These are phyloP conservation scores for Agrotis puta DNA, from an alignment of 2,888 invertebrate species.

Conservation along the genomic window DNA sequence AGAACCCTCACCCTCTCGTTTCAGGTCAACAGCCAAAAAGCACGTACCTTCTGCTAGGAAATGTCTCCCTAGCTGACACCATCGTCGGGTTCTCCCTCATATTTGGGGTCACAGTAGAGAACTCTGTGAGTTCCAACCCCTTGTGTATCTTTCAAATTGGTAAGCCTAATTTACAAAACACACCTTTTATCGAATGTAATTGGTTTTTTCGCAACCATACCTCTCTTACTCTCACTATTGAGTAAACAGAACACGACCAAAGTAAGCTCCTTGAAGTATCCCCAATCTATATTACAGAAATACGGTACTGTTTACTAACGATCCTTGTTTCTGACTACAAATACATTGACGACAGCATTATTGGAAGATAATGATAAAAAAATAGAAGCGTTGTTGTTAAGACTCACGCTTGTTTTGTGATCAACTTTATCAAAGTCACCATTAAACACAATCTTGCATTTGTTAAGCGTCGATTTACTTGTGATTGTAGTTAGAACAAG, in stretches of 20 bases:
- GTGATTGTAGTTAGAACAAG: background rate
- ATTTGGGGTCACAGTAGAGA: slow-evolving; percentile 84
- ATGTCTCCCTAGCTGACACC: slow-evolving; percentile 92
- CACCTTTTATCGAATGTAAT: too few relatives aligned
- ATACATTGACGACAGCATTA: background rate
- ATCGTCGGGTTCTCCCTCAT: slow-evolving; percentile 92
- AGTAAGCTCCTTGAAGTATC: slow-evolving; percentile 16
- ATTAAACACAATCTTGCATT: background rate
- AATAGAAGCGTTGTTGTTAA: background rate
- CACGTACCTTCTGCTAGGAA: slow-evolving; percentile 92
- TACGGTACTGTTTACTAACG: background rate
- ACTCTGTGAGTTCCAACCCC: slow-evolving; percentile 75
- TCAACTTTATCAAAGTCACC: slow-evolving; percentile 6
- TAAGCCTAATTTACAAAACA: slow-evolving; percentile 62
- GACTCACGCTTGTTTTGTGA: background rate
- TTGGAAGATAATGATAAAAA: background rate
- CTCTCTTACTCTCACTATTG: background rate
- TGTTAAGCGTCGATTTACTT: background rate
- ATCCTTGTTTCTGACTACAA: background rate
- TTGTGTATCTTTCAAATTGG: slow-evolving; percentile 86
- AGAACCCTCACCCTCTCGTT: slow-evolving; percentile 41
- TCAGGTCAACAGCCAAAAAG: slow-evolving; percentile 92
- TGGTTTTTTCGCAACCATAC: too few relatives aligned
- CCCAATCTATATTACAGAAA: background rate
- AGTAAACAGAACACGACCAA: background rate